These are phyloP conservation scores for Malurus cyaneus DNA, from an alignment of 2,113 vertebrate species.

Conservation along the genomic window DNA sequence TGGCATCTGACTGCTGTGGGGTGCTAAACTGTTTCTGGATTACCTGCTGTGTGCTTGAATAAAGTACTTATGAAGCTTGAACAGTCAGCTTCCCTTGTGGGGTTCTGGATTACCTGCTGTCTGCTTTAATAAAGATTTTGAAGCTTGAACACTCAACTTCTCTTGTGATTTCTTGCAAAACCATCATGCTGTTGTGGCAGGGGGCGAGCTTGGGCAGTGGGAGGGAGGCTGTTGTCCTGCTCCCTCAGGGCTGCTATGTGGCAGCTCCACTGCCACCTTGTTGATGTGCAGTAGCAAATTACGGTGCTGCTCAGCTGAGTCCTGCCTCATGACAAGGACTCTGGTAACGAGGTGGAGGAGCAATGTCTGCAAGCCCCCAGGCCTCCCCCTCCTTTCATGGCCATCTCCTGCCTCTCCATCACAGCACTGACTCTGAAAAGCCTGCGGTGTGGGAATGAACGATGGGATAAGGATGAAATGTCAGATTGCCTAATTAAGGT, in stretches of 20 bases:
- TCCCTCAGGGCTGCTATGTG: fast-evolving
- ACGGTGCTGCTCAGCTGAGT: not conserved
- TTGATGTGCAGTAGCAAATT: not conserved
- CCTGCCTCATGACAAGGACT: not conserved
- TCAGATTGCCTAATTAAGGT: not conserved
- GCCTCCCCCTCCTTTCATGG: not conserved
- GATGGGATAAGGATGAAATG: not conserved
- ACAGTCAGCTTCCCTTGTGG: not conserved
- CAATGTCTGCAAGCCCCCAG: fast-evolving
- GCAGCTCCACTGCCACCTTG: not conserved
- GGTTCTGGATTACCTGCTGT: slow-evolving; percentile 29
- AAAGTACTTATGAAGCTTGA: slow-evolving; percentile 34
- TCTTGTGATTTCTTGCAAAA: not conserved
- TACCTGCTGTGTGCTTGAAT: slow-evolving; percentile 54
- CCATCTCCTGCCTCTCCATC: fast-evolving
- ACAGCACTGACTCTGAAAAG: fast-evolving
- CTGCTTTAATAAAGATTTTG: slow-evolving; percentile 69
- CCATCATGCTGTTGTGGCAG: fast-evolving
- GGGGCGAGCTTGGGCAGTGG: not conserved
- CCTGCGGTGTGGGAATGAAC: fast-evolving
- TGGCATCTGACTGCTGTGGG: not conserved
- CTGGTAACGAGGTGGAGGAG: not conserved
- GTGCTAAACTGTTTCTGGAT: not conserved
- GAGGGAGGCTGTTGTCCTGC: not conserved
- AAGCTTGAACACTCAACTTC: not conserved